Evolutionary conservation across 2,797 vertebrate genomes (phyloP), one percentile per base, ranked within the genome.

Genomic region (Tamandua tetradactyla): DNA sequence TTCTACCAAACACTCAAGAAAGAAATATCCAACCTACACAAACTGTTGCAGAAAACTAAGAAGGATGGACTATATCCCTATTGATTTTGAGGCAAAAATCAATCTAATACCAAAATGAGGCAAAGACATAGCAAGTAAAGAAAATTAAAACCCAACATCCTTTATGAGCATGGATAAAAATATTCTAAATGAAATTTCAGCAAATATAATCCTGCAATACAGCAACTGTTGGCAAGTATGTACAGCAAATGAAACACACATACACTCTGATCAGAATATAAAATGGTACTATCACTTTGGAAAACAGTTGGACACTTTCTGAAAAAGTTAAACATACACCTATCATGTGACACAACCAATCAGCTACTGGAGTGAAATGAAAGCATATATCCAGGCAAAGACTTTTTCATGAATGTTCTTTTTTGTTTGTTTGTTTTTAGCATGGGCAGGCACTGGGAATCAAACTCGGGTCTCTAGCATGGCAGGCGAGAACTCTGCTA

Each of bases 101-200:
- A 93, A 7, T 20, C 23, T 79, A 42, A 89, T 61, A 23, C 13
- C 49, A 87, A 93, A 91, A 87, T 23, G 47, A 95, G 44, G 47
- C 44, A 47, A 35, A 83, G 10, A 14, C 79, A 87, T 78, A 71
- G 37, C 0, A 57, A 90, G 20, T 42, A 49, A 93, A 68, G 14
- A 61, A 89, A 94, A 86, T 64, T 59, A 68, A 13, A 91, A 9
- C 68, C 6, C 7, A 71, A 42, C 66, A 74, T 72, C 30, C 23
- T 76, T n/a, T 11, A 94, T 83, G 22, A 90, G 61, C 11, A 61
- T 83, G 90, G 9, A 55, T 23, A 2, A 3, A 61, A 85, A 75
- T 59, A 87, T 40, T n/a, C 42, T 87, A 87, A 93, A 83, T 83
- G 79, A 76, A 88, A 90, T 40, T 79, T 72, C 74, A 84, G 64